Base-by-base conservation (phyloP, 2,888 invertebrate genomes). In the Lithophane socia region DNA sequence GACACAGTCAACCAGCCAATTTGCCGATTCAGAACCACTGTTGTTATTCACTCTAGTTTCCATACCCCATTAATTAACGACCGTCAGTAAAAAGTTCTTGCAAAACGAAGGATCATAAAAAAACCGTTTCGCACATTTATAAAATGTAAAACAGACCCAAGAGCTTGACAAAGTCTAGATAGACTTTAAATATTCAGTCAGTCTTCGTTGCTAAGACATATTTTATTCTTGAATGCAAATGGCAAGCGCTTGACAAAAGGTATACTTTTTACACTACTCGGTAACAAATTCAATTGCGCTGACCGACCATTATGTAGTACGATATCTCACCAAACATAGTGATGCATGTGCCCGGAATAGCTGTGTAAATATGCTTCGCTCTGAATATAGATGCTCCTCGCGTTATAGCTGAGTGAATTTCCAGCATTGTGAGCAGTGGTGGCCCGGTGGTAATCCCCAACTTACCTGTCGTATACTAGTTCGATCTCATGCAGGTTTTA, bases 161-260 rank as follows among this genome's bases (percentile, higher is more conserved):
- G 49, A 67, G 80, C 73, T 74, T 64, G 63, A 84, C 66, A 67
- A 65, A 60, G 42, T 75, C 47, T 75, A 69, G 47, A 58, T 63
- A 56, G 68, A 61, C 52, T 74, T 82, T 58, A 82, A 74, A 75
- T 84, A 84, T 80, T 80, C 68, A 85, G 81, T 56, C 21, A 68
- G 68, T 74, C 52, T 68, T 4, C n/a, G 21, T 24, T 56, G 16
- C 42, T 58, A 24, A 71, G 63, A 69, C 10, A 49, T 37, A 37
- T 37, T 61, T 63, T 71, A 49, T 60, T 60, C 12, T n/a, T 5
- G 18, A 63, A 54, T 67, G 9, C 49, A 54, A n/a, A 37, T 47
- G 49, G 8, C 13, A 68, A 52, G 65, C 63, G 58, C 16, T 65
- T 65, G 47, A 18, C 18, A 18, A 29, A 66, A 66, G 47, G 18